Conservation (phyloP, 1,140 invertebrate genomes). For the Neotoxoptera formosana region DNA sequence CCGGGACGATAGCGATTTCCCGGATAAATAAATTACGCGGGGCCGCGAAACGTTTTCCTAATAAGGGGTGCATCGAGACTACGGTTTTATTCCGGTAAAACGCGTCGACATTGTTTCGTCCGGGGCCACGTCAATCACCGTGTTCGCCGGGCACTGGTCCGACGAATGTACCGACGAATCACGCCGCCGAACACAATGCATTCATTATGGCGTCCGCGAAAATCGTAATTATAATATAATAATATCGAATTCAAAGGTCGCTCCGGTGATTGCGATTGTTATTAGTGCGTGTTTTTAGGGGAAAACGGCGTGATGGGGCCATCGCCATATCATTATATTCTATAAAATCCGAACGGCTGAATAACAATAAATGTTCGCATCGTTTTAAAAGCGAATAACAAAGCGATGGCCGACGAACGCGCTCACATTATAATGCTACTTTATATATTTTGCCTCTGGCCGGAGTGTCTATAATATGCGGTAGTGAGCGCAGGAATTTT, state of each 20-base stretch:
- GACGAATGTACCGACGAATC: neutral
- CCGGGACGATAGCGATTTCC: neutral
- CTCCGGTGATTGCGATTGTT: neutral
- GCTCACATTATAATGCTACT: neutral
- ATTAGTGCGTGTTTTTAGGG: neutral
- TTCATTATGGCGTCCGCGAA: neutral
- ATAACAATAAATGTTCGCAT: neutral
- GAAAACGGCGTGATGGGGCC: neutral
- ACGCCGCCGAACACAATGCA: neutral
- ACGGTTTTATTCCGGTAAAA: neutral
- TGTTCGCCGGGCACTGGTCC: neutral
- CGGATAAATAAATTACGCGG: neutral
- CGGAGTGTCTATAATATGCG: neutral
- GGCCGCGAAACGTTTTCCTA: neutral
- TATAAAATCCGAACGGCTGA: neutral
- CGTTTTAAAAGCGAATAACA: neutral
- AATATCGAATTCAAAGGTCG: slow-evolving; percentile 7
- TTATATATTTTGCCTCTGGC: too few relatives aligned
- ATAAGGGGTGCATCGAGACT: neutral
- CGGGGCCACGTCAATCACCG: neutral
- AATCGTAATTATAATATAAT: neutral
- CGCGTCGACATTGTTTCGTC: neutral
- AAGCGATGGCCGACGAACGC: neutral
- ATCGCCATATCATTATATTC: neutral
- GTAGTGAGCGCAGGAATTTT: neutral